Percentiles rank a stretch among this genome's conserved stretches.
Conservation (phyloP, 2,113 vertebrate species). For the Grantiella picta region DNA sequence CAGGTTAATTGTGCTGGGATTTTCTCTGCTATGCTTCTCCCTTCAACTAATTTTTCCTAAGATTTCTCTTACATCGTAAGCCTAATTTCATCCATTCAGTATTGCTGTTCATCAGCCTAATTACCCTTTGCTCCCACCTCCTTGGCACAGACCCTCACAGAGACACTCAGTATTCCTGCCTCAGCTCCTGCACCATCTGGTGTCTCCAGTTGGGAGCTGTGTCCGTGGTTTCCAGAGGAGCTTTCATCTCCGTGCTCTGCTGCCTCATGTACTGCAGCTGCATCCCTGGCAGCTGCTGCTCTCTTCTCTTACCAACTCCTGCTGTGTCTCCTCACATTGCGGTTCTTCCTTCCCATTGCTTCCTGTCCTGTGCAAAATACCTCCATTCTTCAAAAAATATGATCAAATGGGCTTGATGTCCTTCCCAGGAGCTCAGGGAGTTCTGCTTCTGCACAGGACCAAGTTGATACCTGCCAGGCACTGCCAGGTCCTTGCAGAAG, state of each 20-base stretch:
- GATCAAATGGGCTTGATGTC: rapidly evolving
- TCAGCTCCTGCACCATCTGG: conserved; percentile 23
- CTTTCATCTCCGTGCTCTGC: neutral
- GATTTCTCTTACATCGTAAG: neutral
- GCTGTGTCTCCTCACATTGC: neutral
- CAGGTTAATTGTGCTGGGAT: neutral
- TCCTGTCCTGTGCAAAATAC: neutral
- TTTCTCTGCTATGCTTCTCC: neutral
- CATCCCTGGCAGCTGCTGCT: neutral
- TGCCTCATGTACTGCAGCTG: neutral
- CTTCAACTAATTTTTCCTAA: neutral
- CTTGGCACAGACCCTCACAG: neutral
- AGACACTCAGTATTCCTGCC: neutral
- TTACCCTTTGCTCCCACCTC: neutral
- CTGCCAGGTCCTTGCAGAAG: neutral
- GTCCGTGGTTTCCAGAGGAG: neutral
- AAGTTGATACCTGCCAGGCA: neutral
- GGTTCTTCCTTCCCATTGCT: neutral
- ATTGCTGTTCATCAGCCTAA: neutral
- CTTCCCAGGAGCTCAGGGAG: neutral
- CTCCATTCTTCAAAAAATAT: neutral
- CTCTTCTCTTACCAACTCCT: neutral
- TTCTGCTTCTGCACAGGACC: neutral
- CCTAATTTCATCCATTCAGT: neutral
- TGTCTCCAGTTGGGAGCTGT: neutral